Evolutionary conservation across 2,888 invertebrate species (phyloP).

Genomic region (Himalopsyche kuldschensis): DNA sequence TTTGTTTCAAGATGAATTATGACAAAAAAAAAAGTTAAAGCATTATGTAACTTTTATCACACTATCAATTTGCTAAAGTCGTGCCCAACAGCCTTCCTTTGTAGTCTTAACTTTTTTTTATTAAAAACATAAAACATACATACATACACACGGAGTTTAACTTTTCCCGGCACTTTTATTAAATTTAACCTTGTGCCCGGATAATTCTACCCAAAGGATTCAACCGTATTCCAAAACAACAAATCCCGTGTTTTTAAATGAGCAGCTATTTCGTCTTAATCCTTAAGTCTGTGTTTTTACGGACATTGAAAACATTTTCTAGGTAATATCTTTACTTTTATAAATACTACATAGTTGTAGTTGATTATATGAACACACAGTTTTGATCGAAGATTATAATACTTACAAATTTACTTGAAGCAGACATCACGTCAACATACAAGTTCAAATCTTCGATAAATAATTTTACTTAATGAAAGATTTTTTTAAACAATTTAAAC

Average conservation of each 20-base stretch:
- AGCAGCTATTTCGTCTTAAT: too few species aligned
- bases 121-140: not conserved
- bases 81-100: not conserved
- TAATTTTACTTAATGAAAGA: too few species aligned
- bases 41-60: not conserved
- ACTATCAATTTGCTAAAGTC: not conserved
- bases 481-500: too few species aligned
- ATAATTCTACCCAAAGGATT: not conserved
- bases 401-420: too few species aligned
- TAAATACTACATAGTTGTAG: too few species aligned
- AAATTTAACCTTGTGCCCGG: not conserved
- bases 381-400: too few species aligned
- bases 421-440: too few species aligned
- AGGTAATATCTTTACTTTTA: too few species aligned
- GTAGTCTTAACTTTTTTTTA: not conserved
- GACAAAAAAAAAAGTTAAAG: not conserved
- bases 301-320: too few species aligned
- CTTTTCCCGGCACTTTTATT: not conserved
- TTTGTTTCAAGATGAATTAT: not conserved
- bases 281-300: too few species aligned
- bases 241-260: not conserved
- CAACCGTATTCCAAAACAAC: not conserved
- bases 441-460: too few species aligned
- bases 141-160: not conserved
- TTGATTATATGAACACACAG: too few species aligned